Percentiles rank a stretch among this genome's conserved stretches.
Conservation (phyloP, 2,113 vertebrate species). For the Grus americana region DNA sequence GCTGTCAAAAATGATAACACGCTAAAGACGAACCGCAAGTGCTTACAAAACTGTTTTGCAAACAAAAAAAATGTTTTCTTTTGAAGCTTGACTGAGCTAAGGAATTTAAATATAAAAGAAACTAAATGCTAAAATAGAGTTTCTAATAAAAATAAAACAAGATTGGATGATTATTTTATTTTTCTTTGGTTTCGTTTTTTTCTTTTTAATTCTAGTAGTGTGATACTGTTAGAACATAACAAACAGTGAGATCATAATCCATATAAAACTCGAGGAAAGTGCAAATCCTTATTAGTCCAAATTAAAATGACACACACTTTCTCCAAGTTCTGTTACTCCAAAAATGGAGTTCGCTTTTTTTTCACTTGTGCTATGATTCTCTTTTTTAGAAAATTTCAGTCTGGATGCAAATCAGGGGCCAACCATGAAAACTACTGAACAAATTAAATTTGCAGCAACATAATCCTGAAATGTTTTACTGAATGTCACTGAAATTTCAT, state of each 20-base stretch:
- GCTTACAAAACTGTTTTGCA: slow-evolving; percentile 71
- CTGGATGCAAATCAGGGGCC: slow-evolving; percentile 14
- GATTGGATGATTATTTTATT: slow-evolving; percentile 27
- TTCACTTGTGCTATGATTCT: neutral
- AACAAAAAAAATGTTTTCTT: slow-evolving; percentile 72
- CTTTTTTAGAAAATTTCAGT: slow-evolving; percentile 11
- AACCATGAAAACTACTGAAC: slow-evolving; percentile 13
- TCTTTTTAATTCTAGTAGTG: slow-evolving; percentile 17
- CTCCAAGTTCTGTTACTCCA: neutral
- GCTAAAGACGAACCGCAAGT: slow-evolving; percentile 75
- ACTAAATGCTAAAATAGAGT: slow-evolving; percentile 57
- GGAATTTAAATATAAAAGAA: slow-evolving; percentile 74
- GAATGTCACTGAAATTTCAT: slow-evolving; percentile 52
- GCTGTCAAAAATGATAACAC: slow-evolving; percentile 81
- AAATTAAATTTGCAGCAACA: slow-evolving; percentile 34
- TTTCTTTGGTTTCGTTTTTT: neutral
- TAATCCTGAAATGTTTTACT: slow-evolving; percentile 17
- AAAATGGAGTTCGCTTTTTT: slow-evolving; percentile 7
- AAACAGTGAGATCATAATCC: slow-evolving; percentile 28
- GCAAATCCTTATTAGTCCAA: slow-evolving; percentile 42
- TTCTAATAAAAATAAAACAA: slow-evolving; percentile 65
- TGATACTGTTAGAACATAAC: slow-evolving; percentile 14
- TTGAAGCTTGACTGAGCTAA: slow-evolving; percentile 70
- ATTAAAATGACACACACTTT: slow-evolving; percentile 16
- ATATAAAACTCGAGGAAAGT: slow-evolving; percentile 23